These are phyloP conservation scores for Strigamia crassipes DNA, from an alignment of 2,888 invertebrate species.

Conservation along the genomic window DNA sequence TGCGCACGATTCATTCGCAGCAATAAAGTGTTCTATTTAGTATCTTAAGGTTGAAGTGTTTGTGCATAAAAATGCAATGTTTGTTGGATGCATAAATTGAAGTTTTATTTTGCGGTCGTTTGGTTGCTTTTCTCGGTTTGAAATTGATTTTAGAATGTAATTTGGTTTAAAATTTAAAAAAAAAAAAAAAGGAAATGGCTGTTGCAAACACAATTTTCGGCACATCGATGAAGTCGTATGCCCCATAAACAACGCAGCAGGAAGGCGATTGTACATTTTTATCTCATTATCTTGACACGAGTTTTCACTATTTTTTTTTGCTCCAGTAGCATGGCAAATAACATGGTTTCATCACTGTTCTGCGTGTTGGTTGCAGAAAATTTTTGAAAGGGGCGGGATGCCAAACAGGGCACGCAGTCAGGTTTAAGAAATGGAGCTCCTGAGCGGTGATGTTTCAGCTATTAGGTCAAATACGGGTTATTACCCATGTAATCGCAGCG, in stretches of 20 bases:
- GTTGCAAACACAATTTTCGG: not conserved
- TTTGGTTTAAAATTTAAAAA: not conserved
- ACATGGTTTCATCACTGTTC: conserved; percentile 3
- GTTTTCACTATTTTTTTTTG: conserved; percentile 12
- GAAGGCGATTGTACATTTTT: conserved; percentile 1
- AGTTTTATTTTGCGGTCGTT: not conserved
- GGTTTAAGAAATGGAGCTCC: not conserved
- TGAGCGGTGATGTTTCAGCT: not conserved
- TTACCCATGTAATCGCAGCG: not conserved
- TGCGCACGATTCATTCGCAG: too few species aligned
- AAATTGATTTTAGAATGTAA: not conserved
- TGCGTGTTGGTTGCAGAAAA: conserved; percentile 12
- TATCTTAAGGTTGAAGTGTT: too few species aligned
- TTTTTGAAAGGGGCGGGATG: conserved; percentile 3
- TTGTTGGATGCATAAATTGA: not conserved
- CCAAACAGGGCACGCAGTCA: conserved; percentile 33
- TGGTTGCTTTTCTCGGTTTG: not conserved
- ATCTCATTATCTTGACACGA: conserved; percentile 35
- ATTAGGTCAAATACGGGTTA: conserved; percentile 1
- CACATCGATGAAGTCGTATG: not conserved
- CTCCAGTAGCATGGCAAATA: not conserved
- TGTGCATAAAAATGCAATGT: too few species aligned
- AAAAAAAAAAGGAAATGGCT: not conserved
- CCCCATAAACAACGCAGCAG: conserved; percentile 16
- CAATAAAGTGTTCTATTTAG: too few species aligned